Conservation (phyloP, 2,888 invertebrate species). For the Netelia virgata region DNA sequence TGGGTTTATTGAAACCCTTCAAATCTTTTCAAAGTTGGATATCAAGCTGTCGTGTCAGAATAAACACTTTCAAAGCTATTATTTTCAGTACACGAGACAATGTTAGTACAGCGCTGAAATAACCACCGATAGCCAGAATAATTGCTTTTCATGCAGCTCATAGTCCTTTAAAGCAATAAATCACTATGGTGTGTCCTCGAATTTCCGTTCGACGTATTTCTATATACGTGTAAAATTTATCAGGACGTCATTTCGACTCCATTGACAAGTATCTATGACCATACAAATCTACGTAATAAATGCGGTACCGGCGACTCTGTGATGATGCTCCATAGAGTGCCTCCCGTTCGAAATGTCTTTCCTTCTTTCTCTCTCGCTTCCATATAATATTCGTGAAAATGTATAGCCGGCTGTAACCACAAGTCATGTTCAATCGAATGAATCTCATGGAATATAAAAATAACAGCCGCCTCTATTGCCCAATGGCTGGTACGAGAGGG, state of each 20-base stretch:
- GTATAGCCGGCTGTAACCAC: slow-evolving; percentile 80
- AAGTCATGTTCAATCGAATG: slow-evolving; percentile 83
- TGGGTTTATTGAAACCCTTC: too few species aligned
- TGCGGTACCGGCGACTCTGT: neutral
- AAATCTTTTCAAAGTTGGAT: too few species aligned
- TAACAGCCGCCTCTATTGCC: slow-evolving; percentile 74
- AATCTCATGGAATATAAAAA: slow-evolving; percentile 82
- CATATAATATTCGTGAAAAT: slow-evolving; percentile 80
- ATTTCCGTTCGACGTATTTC: slow-evolving; percentile 8
- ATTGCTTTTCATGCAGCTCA: neutral
- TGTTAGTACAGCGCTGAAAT: neutral
- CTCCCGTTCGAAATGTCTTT: neutral
- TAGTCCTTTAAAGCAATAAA: slow-evolving; percentile 4
- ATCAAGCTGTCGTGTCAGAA: too few species aligned
- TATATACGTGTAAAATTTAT: slow-evolving; percentile 20
- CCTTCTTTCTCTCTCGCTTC: slow-evolving; percentile 72
- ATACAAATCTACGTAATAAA: slow-evolving; percentile 19
- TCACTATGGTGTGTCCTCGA: neutral
- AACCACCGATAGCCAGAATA: neutral
- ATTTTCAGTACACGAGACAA: neutral
- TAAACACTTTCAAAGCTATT: neutral
- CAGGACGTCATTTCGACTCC: slow-evolving; percentile 19
- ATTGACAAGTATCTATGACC: neutral
- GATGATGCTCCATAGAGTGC: neutral
- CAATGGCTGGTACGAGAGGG: neutral